Evolutionary conservation across 2,797 vertebrate genomes (phyloP), one percentile per base, ranked within the genome.

Genomic region (Cirrhinus mrigala): DNA sequence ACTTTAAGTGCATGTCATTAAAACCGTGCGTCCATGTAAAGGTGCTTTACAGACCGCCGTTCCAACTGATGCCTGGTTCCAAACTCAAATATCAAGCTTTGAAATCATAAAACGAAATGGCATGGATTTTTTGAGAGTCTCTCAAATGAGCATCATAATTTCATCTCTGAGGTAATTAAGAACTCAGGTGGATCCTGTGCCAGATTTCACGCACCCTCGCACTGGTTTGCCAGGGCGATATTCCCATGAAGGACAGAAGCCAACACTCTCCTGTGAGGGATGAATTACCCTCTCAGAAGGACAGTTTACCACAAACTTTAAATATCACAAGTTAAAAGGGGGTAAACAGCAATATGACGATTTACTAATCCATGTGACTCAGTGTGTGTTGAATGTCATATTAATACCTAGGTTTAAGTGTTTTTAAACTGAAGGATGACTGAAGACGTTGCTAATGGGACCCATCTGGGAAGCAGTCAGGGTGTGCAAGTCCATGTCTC

Each of bases 101-200:
- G 85, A 79, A 88, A 90, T 90, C 88, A 91, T 68, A 88, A 93
- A 91, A 90, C 88, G 86, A 89, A 33, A 69, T 91, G 88, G 76
- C 68, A 52, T 76, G 78, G 87, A 86, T 90, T 85, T 90, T 76
- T 16, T 79, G 84, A 70, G 69, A 27, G 20, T 20, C 82, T 69
- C 88, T 90, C 88, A 92, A 92, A 91, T 90, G 91, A 90, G 87
- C 87, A 82, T 89, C 89, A 77, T 90, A 92, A 93, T 94, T 90
- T 92, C 90, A 91, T 93, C 91, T 91, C 85, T 52, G 78, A 89
- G 90, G 86, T 91, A 89, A 94, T 93, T 92, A 93, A 88, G 85
- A 87, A 88, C 89, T 91, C 84, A 82, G 89, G 87, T 89, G 88
- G 64, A 78, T 88, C 82, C 86, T 90, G 85, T 86, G 89, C 90